Evolutionary conservation across 2,797 vertebrate species (phyloP).

Genomic region (Anniella stebbinsi): DNA sequence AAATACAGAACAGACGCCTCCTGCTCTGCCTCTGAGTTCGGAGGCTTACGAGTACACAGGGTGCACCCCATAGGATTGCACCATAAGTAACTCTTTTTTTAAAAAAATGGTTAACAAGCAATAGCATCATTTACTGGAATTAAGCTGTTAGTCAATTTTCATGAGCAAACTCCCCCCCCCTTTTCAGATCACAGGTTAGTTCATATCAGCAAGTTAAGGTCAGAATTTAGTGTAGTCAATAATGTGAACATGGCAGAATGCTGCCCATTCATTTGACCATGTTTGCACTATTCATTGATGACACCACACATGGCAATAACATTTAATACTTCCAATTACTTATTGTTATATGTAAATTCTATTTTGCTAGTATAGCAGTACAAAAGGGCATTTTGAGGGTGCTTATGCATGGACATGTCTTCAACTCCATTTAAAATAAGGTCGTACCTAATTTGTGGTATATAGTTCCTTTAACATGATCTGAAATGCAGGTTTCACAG

Average conservation of each 20-base stretch:
- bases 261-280: background rate
- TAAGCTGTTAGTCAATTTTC: background rate
- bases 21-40: no score
- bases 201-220: background rate
- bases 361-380: no score
- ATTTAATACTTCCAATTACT: background rate
- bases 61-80: no score
- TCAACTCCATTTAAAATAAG: background rate
- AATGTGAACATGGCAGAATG: background rate
- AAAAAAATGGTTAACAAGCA: background rate
- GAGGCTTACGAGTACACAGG: no score
- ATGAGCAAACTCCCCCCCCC: background rate
- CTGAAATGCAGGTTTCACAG: slow-evolving; percentile 13
- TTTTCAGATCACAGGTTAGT: background rate
- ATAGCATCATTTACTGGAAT: background rate
- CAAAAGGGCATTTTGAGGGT: background rate
- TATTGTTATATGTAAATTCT: background rate
- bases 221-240: background rate
- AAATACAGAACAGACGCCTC: no score
- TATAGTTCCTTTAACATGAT: slow-evolving; percentile 14
- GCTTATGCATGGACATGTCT: background rate
- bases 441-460: slow-evolving; percentile 3
- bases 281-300: background rate
- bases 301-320: background rate
- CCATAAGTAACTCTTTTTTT: no score